Evolutionary conservation across 2,888 invertebrate genomes (phyloP).

Genomic region (Apamea anceps): DNA sequence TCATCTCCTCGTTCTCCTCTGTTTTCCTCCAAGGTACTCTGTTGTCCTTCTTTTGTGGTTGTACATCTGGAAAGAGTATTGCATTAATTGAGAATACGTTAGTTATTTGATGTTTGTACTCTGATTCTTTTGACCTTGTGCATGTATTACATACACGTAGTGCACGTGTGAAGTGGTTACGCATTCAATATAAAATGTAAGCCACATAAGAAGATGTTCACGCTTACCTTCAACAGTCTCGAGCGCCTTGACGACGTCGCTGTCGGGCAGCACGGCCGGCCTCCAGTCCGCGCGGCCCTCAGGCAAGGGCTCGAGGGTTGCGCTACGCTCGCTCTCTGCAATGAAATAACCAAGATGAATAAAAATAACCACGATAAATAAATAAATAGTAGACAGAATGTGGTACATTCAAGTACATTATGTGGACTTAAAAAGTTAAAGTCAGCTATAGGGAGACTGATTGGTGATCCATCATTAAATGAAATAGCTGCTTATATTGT

Average conservation of each 20-base stretch:
- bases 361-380: not conserved
- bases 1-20: slow-evolving; percentile 92
- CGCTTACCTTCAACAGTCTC: slow-evolving; percentile 95
- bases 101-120: not conserved
- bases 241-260: slow-evolving; percentile 95
- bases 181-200: not conserved
- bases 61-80: slow-evolving; percentile 90
- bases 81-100: not conserved
- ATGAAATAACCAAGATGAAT: not conserved
- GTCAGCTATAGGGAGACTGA: not conserved
- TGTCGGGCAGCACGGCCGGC: slow-evolving; percentile 94
- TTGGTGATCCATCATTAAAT: too few species aligned
- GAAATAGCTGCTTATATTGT: too few species aligned
- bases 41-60: slow-evolving; percentile 93
- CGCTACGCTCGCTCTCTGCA: slow-evolving; percentile 94
- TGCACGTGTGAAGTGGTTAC: not conserved
- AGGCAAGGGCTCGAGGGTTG: slow-evolving; percentile 92
- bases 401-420: not conserved
- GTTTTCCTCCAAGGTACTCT: slow-evolving; percentile 94
- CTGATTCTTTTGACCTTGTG: not conserved
- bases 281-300: slow-evolving; percentile 95
- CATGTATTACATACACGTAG: not conserved
- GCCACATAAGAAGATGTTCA: too few species aligned
- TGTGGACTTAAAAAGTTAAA: not conserved
- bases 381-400: not conserved